Base-by-base conservation (phyloP, 2,888 invertebrate species). In the Rhamphomyia laevipes region DNA sequence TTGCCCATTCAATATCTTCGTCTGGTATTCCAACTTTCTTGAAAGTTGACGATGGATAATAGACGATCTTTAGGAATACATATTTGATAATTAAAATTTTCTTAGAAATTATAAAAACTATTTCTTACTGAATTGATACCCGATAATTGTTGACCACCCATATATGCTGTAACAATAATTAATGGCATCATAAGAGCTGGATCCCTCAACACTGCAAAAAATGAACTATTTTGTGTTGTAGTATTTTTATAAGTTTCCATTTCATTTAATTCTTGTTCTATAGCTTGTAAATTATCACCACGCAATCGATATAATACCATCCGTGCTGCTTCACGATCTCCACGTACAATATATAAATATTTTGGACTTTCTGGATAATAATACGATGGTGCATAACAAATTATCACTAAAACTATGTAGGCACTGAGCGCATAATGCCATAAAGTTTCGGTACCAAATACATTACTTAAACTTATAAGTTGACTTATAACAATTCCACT, bases 361-460 rank as follows among this genome's bases (percentile, higher is more conserved):
- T 91, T 89, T 1, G 94, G 94, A 67, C 91, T 91, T 65, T 94
- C 94, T 0, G 93, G 92, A 63, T 88, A 76, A 51, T 76, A 70
- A 21, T 76, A 76, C 30, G 88, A 67, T 18, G 78, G 73, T 47
- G 81, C 60, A 40, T 80, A 65, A 51, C 83, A 81, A n/a, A 85
- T 61, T 48, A 84, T 63, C 51, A 86, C 75, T 56, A 90, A 81
- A 43, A 89, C 58, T 40, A 81, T 76, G 55, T 81, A 84, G 55
- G 83, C 77, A 54, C 82, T 82, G 35, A 94, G 67, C 23, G 91
- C 78, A 61, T 81, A 77, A 43, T 85, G 84, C 93, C 93, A 94
- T 31, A 73, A 68, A 3, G 77, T 69, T 15, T 70, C 75, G 13
- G 78, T 85, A 45, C 91, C 71, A 46, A 70, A 65, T 10, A 69